These are phyloP conservation scores for Sericinus montela DNA, from an alignment of 2,888 invertebrate species.

Conservation along the genomic window DNA sequence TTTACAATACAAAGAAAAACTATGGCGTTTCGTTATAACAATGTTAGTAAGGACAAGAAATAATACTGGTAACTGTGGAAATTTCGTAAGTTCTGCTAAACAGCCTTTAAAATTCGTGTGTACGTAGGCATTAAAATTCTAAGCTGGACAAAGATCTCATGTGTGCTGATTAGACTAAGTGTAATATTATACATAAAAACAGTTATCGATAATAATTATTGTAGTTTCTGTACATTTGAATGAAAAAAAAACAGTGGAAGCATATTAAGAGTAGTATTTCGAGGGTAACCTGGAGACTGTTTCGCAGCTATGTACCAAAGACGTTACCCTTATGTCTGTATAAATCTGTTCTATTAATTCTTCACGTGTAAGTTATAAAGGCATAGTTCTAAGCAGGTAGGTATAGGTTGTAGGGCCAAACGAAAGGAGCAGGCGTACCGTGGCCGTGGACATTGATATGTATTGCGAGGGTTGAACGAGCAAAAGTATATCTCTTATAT, in stretches of 20 bases:
- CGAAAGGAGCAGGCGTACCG: constrained; percentile 5
- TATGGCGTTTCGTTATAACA: too few relatives aligned
- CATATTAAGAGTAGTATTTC: constrained; percentile 8
- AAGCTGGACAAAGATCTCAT: constrained; percentile 15
- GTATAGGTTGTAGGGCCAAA: constrained; percentile 15
- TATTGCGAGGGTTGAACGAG: constrained; percentile 69
- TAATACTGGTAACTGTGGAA: too few relatives aligned
- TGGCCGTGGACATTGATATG: constrained; percentile 31
- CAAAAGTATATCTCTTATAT: constrained; percentile 67
- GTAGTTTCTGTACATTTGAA: constrained; percentile 9
- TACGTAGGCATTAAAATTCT: too few relatives aligned
- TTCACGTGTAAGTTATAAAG: constrained; percentile 3
- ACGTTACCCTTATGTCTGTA: constrained; percentile 2
- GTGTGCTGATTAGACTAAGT: constrained; percentile 5
- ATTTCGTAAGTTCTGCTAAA: too few relatives aligned
- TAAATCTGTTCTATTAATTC: not conserved
- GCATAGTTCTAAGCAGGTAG: constrained; percentile 15
- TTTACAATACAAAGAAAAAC: too few relatives aligned
- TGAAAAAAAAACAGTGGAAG: not conserved
- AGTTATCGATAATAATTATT: constrained; percentile 14
- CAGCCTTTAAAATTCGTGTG: not conserved
- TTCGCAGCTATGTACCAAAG: constrained; percentile 14
- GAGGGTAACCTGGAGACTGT: not conserved
- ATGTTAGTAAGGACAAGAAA: too few relatives aligned
- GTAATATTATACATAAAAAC: constrained; percentile 7